Evolutionary conservation across 1,140 invertebrate species (phyloP), one percentile per base, ranked within the genome.

Genomic region (Palaemon carinicauda): DNA sequence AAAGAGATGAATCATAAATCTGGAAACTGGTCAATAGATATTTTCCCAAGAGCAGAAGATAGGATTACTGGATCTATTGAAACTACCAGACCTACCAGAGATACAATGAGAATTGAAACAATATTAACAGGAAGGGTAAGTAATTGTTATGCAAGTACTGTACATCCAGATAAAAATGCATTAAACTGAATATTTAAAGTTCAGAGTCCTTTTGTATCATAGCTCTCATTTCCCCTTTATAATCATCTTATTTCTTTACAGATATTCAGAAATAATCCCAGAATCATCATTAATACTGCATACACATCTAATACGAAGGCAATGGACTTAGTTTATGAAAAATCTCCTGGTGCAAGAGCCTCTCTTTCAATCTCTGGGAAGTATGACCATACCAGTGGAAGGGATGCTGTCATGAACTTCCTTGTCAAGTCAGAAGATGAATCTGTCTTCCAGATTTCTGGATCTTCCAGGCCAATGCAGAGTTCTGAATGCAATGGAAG

Each of bases 21-120:
- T 17, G 83, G 83, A 31, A 31, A 75, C 1, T 31, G 79, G 53
- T 33, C 71, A 50, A n/a, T 85, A 51, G 83, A 85, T 41, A 53
- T 85, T 74, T 85, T 85, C 75, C 83, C 83, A 2, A 41, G 71
- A 12, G 60, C 56, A 33, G 77, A 33, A 17, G 65, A 85, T 29
- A 80, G 79, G 33, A 69, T 85, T 21, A 53, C 56, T 9, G 83
- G 83, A 12, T 71, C 75, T 4, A 7, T 85, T 9, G 29, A 52
- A 14, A 78, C 75, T 21, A 52, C 60, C 56, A 41, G 17, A n/a
- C 27, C 52, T 7, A 33, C 83, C 12, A 79, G 79, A 74, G 79
- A 85, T 33, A 52, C 83, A 24, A 31, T 85, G 24, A 52, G 24
- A 17, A 52, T 69, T 29, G 83, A 79, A 24, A 19, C 41, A 7